A percentile compares a stretch with the other conserved stretches of the same genome.
Evolutionary conservation across 2,113 vertebrate genomes (phyloP).

Genomic region (Ancistrus triradiatus): DNA sequence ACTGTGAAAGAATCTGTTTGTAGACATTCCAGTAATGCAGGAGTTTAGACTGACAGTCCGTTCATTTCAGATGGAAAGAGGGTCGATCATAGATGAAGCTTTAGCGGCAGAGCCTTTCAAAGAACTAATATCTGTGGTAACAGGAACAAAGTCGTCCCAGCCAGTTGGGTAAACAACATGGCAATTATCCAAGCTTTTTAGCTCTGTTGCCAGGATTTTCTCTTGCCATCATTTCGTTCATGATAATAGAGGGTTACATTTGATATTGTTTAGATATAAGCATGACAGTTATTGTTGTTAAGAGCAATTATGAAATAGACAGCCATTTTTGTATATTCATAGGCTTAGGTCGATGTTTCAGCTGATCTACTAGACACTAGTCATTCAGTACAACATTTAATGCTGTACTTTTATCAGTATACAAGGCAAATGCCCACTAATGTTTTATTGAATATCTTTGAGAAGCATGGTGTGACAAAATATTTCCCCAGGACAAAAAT

Average conservation of each 20-base stretch:
- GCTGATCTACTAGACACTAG: no score
- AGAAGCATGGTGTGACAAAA: constrained; percentile 3
- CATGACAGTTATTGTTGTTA: no score
- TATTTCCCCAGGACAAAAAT: neutral
- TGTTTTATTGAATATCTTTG: no score
- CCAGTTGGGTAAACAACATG: neutral
- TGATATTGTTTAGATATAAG: neutral
- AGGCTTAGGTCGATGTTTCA: no score
- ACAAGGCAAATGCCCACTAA: no score
- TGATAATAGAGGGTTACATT: neutral
- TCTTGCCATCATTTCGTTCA: neutral
- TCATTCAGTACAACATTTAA: no score
- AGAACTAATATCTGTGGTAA: neutral
- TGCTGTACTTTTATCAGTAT: no score
- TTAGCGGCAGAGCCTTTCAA: neutral
- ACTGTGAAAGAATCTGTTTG: no score
- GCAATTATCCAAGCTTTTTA: constrained; percentile 1
- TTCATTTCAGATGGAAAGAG: neutral
- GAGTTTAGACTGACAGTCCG: neutral
- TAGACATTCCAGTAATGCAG: no score
- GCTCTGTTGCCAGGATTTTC: neutral
- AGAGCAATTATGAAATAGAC: no score
- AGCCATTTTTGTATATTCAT: no score
- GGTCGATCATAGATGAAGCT: neutral
- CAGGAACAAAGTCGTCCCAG: neutral